Base-by-base conservation (phyloP, 2,888 invertebrate species). In the Colletes collaris region DNA sequence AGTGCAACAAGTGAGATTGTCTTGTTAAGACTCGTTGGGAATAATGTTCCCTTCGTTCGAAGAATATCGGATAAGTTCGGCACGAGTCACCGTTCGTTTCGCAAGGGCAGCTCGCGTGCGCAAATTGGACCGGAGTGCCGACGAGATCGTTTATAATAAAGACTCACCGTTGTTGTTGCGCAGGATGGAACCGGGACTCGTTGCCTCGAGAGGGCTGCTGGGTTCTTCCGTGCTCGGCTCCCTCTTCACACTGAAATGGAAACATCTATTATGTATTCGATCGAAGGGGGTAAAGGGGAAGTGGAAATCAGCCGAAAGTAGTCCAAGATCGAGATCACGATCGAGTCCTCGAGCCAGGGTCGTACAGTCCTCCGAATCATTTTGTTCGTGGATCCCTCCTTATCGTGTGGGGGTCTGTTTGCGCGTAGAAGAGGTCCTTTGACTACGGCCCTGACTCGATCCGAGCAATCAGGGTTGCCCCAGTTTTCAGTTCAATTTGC, bases 131-230 rank as follows among this genome's bases (percentile, higher is more conserved):
- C 69, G 5, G 59, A 13, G 65, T 52, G 35, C 11, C 56, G 35
- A 27, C 62, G 59, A 37, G 50, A 79, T 81, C 82, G 79, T 83
- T 71, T 75, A 72, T 78, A 80, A 78, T 52, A 71, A 75, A 71
- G 63, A 89, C 93, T 92, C 87, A 92, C 93, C 93, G 90, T 90
- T 92, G 89, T 90, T 92, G 90, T 92, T 93, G 88, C 91, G 92
- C 83, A 92, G 87, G 86, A 92, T 92, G 79, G 92, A 92, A 74
- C 91, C 92, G 67, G 93, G 92, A 87, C 92, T 92, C 87, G 91
- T 91, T 73, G 92, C 91, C 88, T 93, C 93, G 76, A 93, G 89
- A 89, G 92, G 92, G 87, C 92, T 92, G 90, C 89, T 91, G 76
- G 91, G 91, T 75, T 92, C 92, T 84, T 93, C 92, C 85, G 89